phyloP scores from a whole-genome alignment of 2,888 invertebrate genomes.

The Scotopteryx bipunctaria region DNA sequence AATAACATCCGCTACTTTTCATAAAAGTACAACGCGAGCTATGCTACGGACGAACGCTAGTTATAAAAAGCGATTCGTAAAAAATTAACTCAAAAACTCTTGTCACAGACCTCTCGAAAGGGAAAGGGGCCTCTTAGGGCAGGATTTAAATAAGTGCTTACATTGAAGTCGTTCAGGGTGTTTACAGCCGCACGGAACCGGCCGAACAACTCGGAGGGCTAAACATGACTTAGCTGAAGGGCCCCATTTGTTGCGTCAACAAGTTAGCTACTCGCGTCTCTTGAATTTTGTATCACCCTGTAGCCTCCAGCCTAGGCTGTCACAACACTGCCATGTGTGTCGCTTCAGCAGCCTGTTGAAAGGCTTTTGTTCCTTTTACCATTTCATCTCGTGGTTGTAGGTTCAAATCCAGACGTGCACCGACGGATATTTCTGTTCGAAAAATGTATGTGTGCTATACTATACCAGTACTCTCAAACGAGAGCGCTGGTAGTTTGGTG shows the following conservation, averaged over 20 bases:
- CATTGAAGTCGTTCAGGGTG: conserved; percentile 19
- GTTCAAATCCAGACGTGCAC: too few species aligned
- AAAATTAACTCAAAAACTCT: too few species aligned
- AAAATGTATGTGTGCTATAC: too few species aligned
- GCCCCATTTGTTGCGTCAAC: conserved; percentile 29
- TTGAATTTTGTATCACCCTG: conserved; percentile 19
- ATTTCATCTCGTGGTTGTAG: too few species aligned
- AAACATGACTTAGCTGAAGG: conserved; percentile 25
- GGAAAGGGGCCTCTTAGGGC: conserved; percentile 1
- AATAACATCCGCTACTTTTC: too few species aligned
- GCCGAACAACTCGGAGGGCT: conserved; percentile 15
- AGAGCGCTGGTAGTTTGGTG: too few species aligned
- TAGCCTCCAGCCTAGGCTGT: too few species aligned
- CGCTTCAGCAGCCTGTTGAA: neutral
- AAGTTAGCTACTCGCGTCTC: conserved; percentile 23
- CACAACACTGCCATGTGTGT: neutral
- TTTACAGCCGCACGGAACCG: conserved; percentile 18
- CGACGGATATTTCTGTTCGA: too few species aligned
- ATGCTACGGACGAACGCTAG: too few species aligned
- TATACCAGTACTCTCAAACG: too few species aligned
- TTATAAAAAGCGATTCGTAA: too few species aligned
- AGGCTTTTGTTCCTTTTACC: neutral
- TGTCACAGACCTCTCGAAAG: conserved; percentile 4
- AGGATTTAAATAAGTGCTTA: conserved; percentile 26
- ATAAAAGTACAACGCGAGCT: too few species aligned